Evolutionary conservation across 2,888 invertebrate genomes (phyloP), one percentile per base, ranked within the genome.

Genomic region (Cremastinae sp.): DNA sequence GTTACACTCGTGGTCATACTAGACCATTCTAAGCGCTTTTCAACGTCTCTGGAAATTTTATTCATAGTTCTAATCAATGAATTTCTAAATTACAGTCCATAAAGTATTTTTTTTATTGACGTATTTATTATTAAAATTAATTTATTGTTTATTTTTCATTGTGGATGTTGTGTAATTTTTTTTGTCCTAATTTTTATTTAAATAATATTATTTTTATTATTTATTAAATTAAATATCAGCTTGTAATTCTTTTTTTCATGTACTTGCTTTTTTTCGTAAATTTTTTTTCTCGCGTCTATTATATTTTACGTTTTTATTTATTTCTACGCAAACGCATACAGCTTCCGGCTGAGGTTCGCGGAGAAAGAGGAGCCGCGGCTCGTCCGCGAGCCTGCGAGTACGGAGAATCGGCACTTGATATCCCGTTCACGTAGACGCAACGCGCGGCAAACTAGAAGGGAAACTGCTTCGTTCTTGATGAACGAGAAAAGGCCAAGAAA

Each of bases 391-490:
- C 72, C 80, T 75, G 76, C 75, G 79, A 69, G 49, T 84, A 85
- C 83, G 78, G 69, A 80, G 85, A 85, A 85, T 83, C 80, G 83
- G 74, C 72, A 81, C 82, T 86, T 85, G 84, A 83, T 85, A 86
- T 78, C 78, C 86, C 20, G 83, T 80, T 82, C 85, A 86, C 85
- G 86, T 86, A 83, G 68, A 71, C 65, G 59, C 62, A 74, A 58
- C 49, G 51, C 47, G 39, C 55, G 53, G 66, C 66, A 43, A 69
- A 51, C 74, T 66, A 76, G 49, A 51, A 61, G 51, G 62, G 51
- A 51, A 41, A 18, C 20, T 49, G 12, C 39, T 20, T 41, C 9
- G 9, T n/a, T 47, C 12, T 47, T n/a, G 0, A 12, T 37, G 9
- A 47, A 70, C 66, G 64, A 66, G 62, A 55, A 28, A 35, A 37